Evolutionary conservation across 2,113 vertebrate genomes (phyloP).

Genomic region (Stictonetta naevosa): DNA sequence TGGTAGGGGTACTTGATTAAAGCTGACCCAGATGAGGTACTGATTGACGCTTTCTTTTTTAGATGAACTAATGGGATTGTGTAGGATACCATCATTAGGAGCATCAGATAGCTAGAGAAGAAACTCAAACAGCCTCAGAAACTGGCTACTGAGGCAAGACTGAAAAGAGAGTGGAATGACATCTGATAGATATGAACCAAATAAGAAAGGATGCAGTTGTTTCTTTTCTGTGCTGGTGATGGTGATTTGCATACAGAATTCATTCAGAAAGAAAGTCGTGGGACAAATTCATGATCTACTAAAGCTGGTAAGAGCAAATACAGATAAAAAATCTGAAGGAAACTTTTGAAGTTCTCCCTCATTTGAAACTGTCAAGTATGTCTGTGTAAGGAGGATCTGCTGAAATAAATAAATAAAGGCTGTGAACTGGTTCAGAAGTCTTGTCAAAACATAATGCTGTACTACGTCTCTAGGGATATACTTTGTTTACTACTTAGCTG

Average conservation of each 20-base stretch:
- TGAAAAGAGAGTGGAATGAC: not conserved
- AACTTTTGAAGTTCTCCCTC: not conserved
- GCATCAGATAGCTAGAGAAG: slow-evolving; percentile 38
- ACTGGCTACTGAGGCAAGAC: not conserved
- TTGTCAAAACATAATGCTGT: not conserved
- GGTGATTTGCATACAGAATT: not conserved
- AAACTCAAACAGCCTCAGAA: slow-evolving; percentile 33
- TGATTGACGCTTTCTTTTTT: not conserved
- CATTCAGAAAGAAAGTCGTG: not conserved
- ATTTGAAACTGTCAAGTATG: not conserved
- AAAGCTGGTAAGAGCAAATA: not conserved
- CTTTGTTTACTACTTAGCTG: not conserved
- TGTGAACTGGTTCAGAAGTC: not conserved
- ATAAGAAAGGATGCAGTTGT: not conserved
- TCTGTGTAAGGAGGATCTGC: not conserved
- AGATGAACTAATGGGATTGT: slow-evolving; percentile 39
- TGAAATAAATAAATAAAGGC: not conserved
- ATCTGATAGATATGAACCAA: not conserved
- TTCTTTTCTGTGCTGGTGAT: not conserved
- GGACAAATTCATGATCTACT: not conserved
- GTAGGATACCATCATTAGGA: slow-evolving; percentile 39
- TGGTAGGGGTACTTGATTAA: not conserved
- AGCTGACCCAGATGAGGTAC: not conserved
- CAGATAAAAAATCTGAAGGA: not conserved
- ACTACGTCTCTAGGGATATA: not conserved